Percentiles rank a stretch among this genome's conserved stretches.
Conservation (phyloP, 2,888 invertebrate genomes). For the Idaea biselata region DNA sequence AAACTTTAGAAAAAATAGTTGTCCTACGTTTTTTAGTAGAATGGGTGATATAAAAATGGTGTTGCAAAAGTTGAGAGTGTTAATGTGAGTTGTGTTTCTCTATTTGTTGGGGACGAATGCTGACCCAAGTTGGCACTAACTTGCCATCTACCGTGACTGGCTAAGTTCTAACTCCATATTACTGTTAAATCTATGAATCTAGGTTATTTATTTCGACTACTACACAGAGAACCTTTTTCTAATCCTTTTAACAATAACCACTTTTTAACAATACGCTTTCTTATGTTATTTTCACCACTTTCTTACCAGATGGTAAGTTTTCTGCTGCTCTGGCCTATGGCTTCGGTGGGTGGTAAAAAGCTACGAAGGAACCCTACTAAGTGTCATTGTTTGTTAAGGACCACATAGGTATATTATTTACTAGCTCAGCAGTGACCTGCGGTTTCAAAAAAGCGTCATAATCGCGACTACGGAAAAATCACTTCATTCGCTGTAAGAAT, state of each 20-base stretch:
- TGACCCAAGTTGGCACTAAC: conserved; percentile 12
- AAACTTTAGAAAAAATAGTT: neutral
- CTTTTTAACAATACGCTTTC: neutral
- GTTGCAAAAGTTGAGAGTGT: neutral
- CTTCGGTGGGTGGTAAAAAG: too few species aligned
- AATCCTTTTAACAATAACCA: neutral
- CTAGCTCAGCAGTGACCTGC: too few species aligned
- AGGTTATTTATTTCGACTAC: conserved; percentile 9
- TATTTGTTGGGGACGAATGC: neutral
- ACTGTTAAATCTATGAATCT: conserved; percentile 15
- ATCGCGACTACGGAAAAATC: too few species aligned
- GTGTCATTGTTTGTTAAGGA: too few species aligned
- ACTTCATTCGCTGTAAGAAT: too few species aligned
- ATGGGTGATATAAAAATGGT: neutral
- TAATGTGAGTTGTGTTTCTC: neutral
- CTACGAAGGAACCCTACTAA: too few species aligned
- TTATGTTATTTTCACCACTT: too few species aligned
- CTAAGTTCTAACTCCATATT: conserved; percentile 24
- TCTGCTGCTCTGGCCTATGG: too few species aligned
- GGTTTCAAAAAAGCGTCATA: too few species aligned
- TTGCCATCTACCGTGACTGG: conserved; percentile 16
- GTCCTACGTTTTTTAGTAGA: neutral
- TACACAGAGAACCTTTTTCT: neutral
- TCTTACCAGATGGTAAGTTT: too few species aligned
- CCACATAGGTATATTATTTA: too few species aligned